phyloP scores from a whole-genome alignment of 2,797 vertebrate species.

The Threskiornis aethiopicus region DNA sequence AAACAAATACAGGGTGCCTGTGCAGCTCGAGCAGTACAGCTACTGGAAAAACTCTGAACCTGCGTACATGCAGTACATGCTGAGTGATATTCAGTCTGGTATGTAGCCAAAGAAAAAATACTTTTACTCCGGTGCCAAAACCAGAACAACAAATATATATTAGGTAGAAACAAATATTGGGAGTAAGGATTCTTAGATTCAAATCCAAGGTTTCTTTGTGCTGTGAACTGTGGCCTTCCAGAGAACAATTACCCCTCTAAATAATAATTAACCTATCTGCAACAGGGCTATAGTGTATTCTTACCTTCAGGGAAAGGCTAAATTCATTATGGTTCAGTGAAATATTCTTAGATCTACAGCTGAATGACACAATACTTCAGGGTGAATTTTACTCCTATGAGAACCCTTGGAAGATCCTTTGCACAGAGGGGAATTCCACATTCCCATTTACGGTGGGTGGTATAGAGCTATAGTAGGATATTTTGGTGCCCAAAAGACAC shows the following conservation, averaged over 20 bases:
- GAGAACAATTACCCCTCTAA: neutral
- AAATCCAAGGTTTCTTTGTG: neutral
- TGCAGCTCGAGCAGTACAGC: neutral
- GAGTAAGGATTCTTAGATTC: neutral
- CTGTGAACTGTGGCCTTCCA: neutral
- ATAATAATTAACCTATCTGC: conserved; percentile 32
- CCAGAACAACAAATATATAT: neutral
- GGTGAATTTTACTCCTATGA: neutral
- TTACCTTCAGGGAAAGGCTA: neutral
- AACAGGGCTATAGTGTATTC: neutral
- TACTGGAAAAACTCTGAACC: neutral
- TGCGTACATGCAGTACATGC: neutral
- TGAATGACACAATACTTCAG: neutral
- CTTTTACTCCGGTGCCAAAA: neutral
- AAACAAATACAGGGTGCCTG: neutral
- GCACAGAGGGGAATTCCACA: neutral
- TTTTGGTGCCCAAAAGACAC: neutral
- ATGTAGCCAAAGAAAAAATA: neutral
- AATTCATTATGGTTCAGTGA: neutral
- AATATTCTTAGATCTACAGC: neutral
- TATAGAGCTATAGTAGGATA: neutral
- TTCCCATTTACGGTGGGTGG: neutral
- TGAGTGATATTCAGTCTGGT: neutral
- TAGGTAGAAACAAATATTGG: neutral
- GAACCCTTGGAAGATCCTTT: neutral